Conservation (phyloP, 2,113 vertebrate genomes). For the Tenrec ecaudatus region DNA sequence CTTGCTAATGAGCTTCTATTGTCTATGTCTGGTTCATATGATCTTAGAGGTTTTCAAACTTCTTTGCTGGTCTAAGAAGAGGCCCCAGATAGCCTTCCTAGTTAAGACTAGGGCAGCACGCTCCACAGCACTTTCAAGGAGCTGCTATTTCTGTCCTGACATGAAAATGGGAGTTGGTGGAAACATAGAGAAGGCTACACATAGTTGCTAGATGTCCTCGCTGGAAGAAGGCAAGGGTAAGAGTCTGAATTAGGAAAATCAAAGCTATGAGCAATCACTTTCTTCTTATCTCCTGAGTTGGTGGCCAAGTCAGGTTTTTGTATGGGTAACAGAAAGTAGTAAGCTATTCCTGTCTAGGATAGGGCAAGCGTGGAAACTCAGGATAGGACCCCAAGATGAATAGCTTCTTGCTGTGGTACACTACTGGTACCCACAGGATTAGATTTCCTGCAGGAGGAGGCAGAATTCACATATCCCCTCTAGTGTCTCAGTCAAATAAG, state of each 20-base stretch:
- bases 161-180: background rate
- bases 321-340: background rate
- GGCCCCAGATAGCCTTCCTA: background rate
- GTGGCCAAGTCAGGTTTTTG: background rate
- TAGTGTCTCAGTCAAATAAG: background rate
- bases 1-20: slow-evolving; percentile 27
- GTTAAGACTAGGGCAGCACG: background rate
- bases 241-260: slow-evolving; percentile 13
- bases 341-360: background rate
- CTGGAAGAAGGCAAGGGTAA: background rate
- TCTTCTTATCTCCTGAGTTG: background rate
- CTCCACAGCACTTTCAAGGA: background rate
- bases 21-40: slow-evolving; percentile 25
- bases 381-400: slow-evolving; percentile 16
- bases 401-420: background rate
- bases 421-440: background rate
- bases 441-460: background rate
- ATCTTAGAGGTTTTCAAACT: background rate
- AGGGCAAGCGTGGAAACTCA: background rate
- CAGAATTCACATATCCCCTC: background rate
- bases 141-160: background rate
- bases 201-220: background rate
- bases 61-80: background rate
- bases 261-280: slow-evolving; percentile 27
- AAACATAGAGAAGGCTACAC: background rate